Evolutionary conservation across 1,140 invertebrate genomes (phyloP).

Genomic region (Neuroterus valhalla): DNA sequence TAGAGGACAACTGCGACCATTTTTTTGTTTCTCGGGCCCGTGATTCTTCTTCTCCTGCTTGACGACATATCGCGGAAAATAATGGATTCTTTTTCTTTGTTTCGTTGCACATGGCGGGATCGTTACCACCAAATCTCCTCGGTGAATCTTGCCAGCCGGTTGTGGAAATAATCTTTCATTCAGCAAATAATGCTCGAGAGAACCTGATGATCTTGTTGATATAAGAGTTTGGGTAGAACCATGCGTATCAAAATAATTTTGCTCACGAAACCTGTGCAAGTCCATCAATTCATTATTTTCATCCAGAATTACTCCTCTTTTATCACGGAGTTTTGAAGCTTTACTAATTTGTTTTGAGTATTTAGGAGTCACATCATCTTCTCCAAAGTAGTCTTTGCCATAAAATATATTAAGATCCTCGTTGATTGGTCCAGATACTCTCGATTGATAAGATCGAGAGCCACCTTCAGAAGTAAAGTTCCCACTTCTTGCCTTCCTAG

Average conservation of each 20-base stretch:
- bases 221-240: slow-evolving; percentile 55
- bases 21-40: slow-evolving; percentile 44
- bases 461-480: not conserved
- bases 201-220: slow-evolving; percentile 54
- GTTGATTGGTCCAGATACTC: not conserved
- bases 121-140: slow-evolving; percentile 57
- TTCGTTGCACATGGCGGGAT: slow-evolving; percentile 57
- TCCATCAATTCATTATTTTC: slow-evolving; percentile 42
- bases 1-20: slow-evolving; percentile 56
- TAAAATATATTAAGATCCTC: not conserved
- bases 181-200: slow-evolving; percentile 58
- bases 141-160: slow-evolving; percentile 47
- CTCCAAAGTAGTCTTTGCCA: slow-evolving; percentile 1
- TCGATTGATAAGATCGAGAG: not conserved
- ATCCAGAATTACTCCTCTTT: not conserved
- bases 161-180: slow-evolving; percentile 67
- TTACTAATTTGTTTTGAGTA: not conserved
- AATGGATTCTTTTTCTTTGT: slow-evolving; percentile 62
- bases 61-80: slow-evolving; percentile 63
- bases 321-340: not conserved
- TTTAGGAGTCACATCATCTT: not conserved
- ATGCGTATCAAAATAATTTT: slow-evolving; percentile 70
- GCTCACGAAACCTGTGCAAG: slow-evolving; percentile 60
- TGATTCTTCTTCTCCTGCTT: slow-evolving; percentile 53
- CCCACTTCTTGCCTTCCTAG: not conserved